Base-by-base conservation (phyloP, 2,113 vertebrate genomes). In the Aegotheles bennettii region DNA sequence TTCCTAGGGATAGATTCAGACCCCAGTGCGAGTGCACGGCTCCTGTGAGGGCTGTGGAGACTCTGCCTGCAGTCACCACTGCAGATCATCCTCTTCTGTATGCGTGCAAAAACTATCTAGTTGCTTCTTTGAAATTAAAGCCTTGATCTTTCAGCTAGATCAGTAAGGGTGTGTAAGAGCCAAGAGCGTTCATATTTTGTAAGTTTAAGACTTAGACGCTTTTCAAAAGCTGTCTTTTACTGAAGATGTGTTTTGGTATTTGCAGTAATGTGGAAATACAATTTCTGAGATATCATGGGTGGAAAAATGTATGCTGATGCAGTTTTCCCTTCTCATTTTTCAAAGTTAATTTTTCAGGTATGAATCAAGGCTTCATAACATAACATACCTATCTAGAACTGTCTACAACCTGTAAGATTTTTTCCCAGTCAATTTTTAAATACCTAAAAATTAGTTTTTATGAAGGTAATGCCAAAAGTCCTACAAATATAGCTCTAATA, bases 151-250 rank as follows among this genome's bases (percentile, higher is more conserved):
- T 73, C 54, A 93, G 26, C 71, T 74, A 29, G n/a, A 65, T 60
- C 17, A 20, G 23, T 50, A 60, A 35, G 21, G 40, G 19, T 6
- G 4, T 61, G 21, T 68, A 31, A 18, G 18, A 61, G 21, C 5
- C 0, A 57, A 18, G 53, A 38, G 33, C 11, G 25, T 43, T 82
- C 16, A 31, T n/a, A n/a, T 67, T 74, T 64, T 67, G 20, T 65
- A 81, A 87, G 69, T 77, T 69, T 78, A 90, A 79, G 59, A 69
- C 23, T 76, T 65, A 29, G 17, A 12, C 7, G 6, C 16, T 76
- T 92, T 77, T 77, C 61, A 80, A 83, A 69, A 84, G 28, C 53
- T 70, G 40, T 8, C 48, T 84, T 93, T 92, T 77, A 43, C 28
- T 77, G 4, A 74, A 87, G 16, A 10, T 51, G 7, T 65, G 35